A percentile compares a stretch with the other conserved stretches of the same genome.
phyloP scores from a whole-genome alignment of 1,140 invertebrate genomes.

The Ctenoplectra terminalis region DNA sequence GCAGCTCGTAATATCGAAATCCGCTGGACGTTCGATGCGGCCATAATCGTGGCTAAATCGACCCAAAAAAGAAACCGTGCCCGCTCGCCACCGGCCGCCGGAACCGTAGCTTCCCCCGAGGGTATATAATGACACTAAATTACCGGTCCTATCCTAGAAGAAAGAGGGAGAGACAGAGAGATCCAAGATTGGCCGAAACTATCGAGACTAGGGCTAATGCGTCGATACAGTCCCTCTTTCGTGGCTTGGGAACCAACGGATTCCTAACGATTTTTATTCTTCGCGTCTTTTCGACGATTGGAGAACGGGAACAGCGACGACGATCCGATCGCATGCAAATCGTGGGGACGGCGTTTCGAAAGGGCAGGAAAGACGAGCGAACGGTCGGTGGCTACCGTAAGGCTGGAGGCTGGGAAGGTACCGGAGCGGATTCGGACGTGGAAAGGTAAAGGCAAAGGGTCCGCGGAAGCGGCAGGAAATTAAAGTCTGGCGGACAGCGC shows the following conservation, averaged over 20 bases:
- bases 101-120: constrained; percentile 63
- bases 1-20: constrained; percentile 62
- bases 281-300: no score
- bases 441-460: constrained; percentile 81
- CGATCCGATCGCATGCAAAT: no score
- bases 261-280: no score
- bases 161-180: constrained; percentile 1
- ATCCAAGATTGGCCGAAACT: constrained; percentile 63
- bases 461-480: constrained; percentile 83
- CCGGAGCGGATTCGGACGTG: constrained; percentile 77
- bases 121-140: constrained; percentile 82
- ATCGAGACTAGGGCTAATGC: constrained; percentile 46
- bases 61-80: constrained; percentile 70
- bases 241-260: no score
- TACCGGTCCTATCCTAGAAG: constrained; percentile 72
- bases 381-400: constrained; percentile 59
- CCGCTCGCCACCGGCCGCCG: constrained; percentile 35
- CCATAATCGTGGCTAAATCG: constrained; percentile 77
- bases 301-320: no score
- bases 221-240: neutral
- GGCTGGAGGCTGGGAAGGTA: constrained; percentile 65
- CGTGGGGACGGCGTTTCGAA: constrained; percentile 1
- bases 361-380: neutral
- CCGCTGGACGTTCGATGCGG: constrained; percentile 58
- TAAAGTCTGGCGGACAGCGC: constrained; percentile 83